Evolutionary conservation across 2,888 invertebrate species (phyloP), one percentile per base, ranked within the genome.

Genomic region (Laspeyria flexula): DNA sequence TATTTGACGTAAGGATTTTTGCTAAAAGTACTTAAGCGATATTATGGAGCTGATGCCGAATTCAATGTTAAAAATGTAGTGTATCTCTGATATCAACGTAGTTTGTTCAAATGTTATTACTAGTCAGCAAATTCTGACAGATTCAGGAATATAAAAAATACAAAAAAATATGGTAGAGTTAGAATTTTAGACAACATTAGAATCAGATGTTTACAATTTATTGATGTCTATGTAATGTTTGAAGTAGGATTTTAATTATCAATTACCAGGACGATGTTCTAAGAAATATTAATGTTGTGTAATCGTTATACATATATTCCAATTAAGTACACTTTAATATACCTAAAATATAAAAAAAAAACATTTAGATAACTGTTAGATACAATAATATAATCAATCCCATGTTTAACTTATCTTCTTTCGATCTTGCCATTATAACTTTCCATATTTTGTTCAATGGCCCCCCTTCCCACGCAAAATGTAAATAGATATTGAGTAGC

Each of bases 401-500:
- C 33, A 15, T 4, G 12, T 33, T 12, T n/a, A n/a, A 30, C 2
- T 45, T 48, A 52, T 42, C 37, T 43, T 11, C 4, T 7, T 13
- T 13, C 64, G 11, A 59, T 65, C 59, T 67, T 67, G 66, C 68
- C 66, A 61, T 56, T 64, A 34, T 43, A 39, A 21, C 46, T 10
- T 10, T 9, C 43, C 12, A 13, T 23, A 34, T 38, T n/a, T 12
- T n/a, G 5, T 21, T 30, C 30, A 41, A 60, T 53, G 55, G 51
- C 55, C 55, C 52, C n/a, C n/a, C n/a, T 43, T 37, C 44, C 47
- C 43, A 42, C 66, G 27, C 25, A 7, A 25, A 18, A 25, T 25
- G 25, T 25, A 25, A 55, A 50, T 51, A 41, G 54, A 45, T 52
- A 55, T 65, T 63, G 62, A 61, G 43, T 55, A 72, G 71, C 75